phyloP scores from a whole-genome alignment of 2,888 invertebrate species.

The Agrenia bidenticulata region DNA sequence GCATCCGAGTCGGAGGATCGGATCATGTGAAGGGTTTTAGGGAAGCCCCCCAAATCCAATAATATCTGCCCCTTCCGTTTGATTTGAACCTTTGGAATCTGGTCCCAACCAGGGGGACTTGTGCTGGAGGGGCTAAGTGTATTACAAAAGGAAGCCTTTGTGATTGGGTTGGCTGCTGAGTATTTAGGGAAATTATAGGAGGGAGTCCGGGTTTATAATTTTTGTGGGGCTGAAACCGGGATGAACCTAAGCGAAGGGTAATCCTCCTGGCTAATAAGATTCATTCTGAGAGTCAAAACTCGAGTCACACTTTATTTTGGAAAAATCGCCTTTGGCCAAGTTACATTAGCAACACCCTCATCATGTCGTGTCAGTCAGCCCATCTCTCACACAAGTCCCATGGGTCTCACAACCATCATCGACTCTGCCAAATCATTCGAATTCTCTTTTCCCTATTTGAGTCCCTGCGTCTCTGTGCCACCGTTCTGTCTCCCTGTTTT shows the following conservation, averaged over 20 bases:
- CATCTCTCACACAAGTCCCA: slow-evolving; percentile 14
- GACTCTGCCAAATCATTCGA: slow-evolving; percentile 14
- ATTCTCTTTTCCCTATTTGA: neutral
- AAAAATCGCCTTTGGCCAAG: slow-evolving; percentile 25
- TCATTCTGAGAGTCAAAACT: slow-evolving; percentile 25
- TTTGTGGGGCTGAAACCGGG: too few species aligned
- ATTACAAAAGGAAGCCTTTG: slow-evolving; percentile 7
- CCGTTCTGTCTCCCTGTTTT: neutral
- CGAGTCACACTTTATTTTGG: slow-evolving; percentile 22
- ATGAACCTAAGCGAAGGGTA: slow-evolving; percentile 11
- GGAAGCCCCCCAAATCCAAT: slow-evolving; percentile 10
- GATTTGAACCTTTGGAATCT: too few species aligned
- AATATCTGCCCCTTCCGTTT: neutral
- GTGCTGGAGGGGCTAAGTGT: neutral
- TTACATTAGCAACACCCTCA: slow-evolving; percentile 23
- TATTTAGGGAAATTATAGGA: slow-evolving; percentile 5
- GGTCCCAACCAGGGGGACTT: neutral
- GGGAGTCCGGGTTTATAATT: neutral
- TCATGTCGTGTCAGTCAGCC: slow-evolving; percentile 19
- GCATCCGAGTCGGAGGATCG: neutral
- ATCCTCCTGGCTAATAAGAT: slow-evolving; percentile 25
- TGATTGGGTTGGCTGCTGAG: neutral
- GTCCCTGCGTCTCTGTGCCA: neutral
- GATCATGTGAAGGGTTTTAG: slow-evolving; percentile 6
- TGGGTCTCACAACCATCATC: slow-evolving; percentile 26